phyloP scores from a whole-genome alignment of 2,113 vertebrate species.

The Bostrychus sinensis region DNA sequence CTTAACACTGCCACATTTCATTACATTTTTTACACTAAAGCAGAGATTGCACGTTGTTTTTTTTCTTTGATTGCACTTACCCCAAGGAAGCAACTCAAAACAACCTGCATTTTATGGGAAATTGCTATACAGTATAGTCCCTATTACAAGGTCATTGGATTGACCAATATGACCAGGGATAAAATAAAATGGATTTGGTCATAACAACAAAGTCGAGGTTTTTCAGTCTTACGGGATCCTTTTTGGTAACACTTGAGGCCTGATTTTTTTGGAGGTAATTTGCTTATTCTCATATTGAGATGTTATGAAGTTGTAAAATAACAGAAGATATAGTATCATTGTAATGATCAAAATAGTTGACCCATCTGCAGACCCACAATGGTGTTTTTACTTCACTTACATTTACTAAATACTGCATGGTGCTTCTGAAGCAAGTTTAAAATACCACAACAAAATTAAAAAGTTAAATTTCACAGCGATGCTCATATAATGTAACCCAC shows the following conservation, averaged over 20 bases:
- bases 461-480: neutral
- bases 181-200: slow-evolving; percentile 15
- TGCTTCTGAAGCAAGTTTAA: neutral
- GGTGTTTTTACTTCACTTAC: neutral
- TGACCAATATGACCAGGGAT: neutral
- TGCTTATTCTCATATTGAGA: neutral
- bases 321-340: too few species aligned
- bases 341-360: neutral
- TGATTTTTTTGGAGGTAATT: neutral
- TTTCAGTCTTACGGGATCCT: neutral
- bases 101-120: slow-evolving; percentile 3
- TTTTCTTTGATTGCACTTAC: slow-evolving; percentile 54
- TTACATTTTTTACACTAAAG: slow-evolving; percentile 16
- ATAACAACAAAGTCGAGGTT: neutral
- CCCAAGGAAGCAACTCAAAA: slow-evolving; percentile 16
- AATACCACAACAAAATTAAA: neutral
- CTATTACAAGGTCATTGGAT: neutral
- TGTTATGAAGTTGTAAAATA: neutral
- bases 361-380: neutral
- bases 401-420: neutral
- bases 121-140: neutral
- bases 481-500: neutral
- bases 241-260: neutral
- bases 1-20: slow-evolving; percentile 22
- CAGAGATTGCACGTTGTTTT: slow-evolving; percentile 45